Percentiles rank a stretch among this genome's conserved stretches.
These are phyloP conservation scores for Ostrea denselamellosa DNA, from an alignment of 1,140 invertebrate species.

Conservation along the genomic window DNA sequence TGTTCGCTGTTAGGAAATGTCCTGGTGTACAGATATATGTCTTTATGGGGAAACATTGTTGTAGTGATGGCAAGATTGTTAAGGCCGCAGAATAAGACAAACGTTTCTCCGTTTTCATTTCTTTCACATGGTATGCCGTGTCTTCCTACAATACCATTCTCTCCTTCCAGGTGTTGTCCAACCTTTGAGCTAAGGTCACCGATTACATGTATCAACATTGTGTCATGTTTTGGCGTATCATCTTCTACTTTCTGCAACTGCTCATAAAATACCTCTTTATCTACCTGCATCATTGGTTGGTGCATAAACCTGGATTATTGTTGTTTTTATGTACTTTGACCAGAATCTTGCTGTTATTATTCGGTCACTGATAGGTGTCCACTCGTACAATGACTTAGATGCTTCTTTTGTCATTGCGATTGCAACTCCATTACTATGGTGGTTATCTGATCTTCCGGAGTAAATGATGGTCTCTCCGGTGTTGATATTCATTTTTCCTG, in stretches of 20 bases:
- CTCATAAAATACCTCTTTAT: too few species aligned
- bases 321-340: slow-evolving; percentile 37
- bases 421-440: slow-evolving; percentile 27
- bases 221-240: too few species aligned
- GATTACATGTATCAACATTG: too few species aligned
- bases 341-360: too few species aligned
- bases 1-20: not conserved
- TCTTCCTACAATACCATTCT: too few species aligned
- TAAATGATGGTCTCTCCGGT: slow-evolving; percentile 8
- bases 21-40: not conserved
- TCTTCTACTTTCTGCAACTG: too few species aligned
- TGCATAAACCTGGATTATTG: slow-evolving; percentile 42
- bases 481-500: not conserved
- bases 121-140: slow-evolving; percentile 13
- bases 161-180: too few species aligned
- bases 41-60: too few species aligned
- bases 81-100: not conserved
- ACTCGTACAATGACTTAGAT: too few species aligned
- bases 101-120: slow-evolving; percentile 7
- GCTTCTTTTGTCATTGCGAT: slow-evolving; percentile 17
- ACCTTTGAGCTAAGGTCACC: too few species aligned
- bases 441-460: slow-evolving; percentile 16
- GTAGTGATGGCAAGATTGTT: not conserved
- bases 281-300: slow-evolving; percentile 44
- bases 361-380: slow-evolving; percentile 12